These are phyloP conservation scores for Hecatera dysodea DNA, from an alignment of 2,888 invertebrate genomes.

Conservation along the genomic window DNA sequence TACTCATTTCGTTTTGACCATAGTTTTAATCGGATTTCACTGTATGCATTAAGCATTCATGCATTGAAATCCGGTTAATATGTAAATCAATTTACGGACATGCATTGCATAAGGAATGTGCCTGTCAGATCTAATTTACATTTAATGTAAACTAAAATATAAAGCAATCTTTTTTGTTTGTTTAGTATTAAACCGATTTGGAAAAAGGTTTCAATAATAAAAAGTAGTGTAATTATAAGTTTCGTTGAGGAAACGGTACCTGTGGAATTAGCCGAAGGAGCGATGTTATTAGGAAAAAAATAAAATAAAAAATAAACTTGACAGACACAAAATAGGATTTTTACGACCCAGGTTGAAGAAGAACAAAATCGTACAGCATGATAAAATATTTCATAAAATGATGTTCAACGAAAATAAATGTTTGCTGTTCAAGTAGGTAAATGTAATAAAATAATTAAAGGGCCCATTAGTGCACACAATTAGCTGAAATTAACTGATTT, in stretches of 20 bases:
- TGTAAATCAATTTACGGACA: constrained; percentile 25
- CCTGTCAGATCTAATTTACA: constrained; percentile 7
- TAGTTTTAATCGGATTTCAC: constrained; percentile 32
- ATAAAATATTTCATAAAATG: neutral
- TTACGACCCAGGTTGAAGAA: neutral
- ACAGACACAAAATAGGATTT: neutral
- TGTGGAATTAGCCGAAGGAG: no score
- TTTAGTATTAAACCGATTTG: no score
- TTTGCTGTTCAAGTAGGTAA: constrained; percentile 6
- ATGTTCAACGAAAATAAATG: neutral
- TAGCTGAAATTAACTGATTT: constrained; percentile 44
- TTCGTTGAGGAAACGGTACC: no score
- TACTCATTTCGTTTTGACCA: constrained; percentile 32
- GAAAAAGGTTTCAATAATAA: no score
- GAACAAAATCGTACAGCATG: neutral
- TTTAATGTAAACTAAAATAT: neutral
- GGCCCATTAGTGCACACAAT: constrained; percentile 32
- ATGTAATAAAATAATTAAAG: constrained; percentile 27
- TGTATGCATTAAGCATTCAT: constrained; percentile 40
- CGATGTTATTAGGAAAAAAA: no score
- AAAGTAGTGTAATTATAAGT: no score
- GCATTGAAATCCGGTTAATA: constrained; percentile 41
- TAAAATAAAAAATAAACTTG: neutral
- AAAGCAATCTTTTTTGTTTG: no score
- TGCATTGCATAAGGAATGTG: constrained; percentile 14